Evolutionary conservation across 1,140 invertebrate genomes (phyloP), one percentile per base, ranked within the genome.

Genomic region (Gonioctena quinquepunctata): DNA sequence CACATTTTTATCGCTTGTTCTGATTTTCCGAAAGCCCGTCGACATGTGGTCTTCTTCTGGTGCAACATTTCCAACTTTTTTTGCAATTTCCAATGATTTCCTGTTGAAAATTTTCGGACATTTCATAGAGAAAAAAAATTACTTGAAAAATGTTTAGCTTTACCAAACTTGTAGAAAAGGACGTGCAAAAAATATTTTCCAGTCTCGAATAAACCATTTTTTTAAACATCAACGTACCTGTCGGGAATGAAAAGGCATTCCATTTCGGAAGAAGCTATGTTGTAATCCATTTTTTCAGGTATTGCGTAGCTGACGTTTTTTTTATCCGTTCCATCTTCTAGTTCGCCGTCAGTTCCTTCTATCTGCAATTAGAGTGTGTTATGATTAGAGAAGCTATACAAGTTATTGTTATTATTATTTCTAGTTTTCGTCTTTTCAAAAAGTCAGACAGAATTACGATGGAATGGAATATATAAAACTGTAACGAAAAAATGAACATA

Each of bases 211-310:
- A 42, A 42, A 42, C 33, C 6, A 6, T n/a, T n/a, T 52, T 23
- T 61, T 11, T 67, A 16, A 22, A 19, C 11, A 25, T 64, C 13
- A 63, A 66, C 69, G 48, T 52, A 74, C 63, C 42, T 63, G 11
- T 56, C 49, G 16, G 69, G 62, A 18, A 57, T 33, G 16, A 68
- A 59, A 70, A 70, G 66, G 25, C n/a, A 57, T 16, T 26, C 70
- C 33, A 68, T 63, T 49, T 73, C 67, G 5, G 71, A 65, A 13
- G 64, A 42, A 27, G 57, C 19, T 6, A 70, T 8, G 52, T 57
- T 50, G 22, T 49, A 69, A 23, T 28, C 23, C 11, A 50, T 22
- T 16, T 52, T 59, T 60, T 70, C 33, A 16, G 66, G 66, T 2
- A 50, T 19, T 18, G 6, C 1, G 50, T 68, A 68, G 28, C n/a